These are phyloP conservation scores for Phocoena phocoena DNA, from an alignment of 2,113 vertebrate genomes.

Conservation along the genomic window DNA sequence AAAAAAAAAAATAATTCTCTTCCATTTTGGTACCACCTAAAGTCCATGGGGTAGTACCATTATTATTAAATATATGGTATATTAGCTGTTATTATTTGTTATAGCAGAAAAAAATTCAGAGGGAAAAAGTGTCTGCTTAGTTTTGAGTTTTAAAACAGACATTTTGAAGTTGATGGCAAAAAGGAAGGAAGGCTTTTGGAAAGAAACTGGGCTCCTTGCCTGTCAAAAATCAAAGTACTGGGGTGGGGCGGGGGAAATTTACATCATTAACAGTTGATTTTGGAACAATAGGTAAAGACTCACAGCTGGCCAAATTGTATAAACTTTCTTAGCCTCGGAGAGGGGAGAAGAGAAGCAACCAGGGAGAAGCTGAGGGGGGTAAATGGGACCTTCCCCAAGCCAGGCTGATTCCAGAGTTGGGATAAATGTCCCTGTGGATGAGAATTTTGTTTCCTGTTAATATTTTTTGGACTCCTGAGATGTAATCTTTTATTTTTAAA, in stretches of 20 bases:
- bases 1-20: neutral
- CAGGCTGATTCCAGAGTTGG: neutral
- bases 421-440: neutral
- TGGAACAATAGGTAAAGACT: neutral
- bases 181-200: neutral
- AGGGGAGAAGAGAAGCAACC: neutral
- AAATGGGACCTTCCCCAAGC: neutral
- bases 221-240: neutral
- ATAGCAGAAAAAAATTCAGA: neutral
- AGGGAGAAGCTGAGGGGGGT: neutral
- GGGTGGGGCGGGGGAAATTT: neutral
- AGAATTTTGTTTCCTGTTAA: neutral
- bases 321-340: neutral
- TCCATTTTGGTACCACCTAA: neutral
- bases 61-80: constrained; percentile 7
- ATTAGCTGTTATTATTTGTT: neutral
- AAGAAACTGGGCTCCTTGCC: neutral
- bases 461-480: neutral
- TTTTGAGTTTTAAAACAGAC: constrained; percentile 17
- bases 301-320: neutral
- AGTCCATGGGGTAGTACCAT: neutral
- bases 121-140: neutral
- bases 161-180: neutral
- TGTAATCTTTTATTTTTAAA: neutral
- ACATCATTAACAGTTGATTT: neutral